These are phyloP conservation scores for Esox masquinongy DNA, from an alignment of 2,797 vertebrate species.

Conservation along the genomic window DNA sequence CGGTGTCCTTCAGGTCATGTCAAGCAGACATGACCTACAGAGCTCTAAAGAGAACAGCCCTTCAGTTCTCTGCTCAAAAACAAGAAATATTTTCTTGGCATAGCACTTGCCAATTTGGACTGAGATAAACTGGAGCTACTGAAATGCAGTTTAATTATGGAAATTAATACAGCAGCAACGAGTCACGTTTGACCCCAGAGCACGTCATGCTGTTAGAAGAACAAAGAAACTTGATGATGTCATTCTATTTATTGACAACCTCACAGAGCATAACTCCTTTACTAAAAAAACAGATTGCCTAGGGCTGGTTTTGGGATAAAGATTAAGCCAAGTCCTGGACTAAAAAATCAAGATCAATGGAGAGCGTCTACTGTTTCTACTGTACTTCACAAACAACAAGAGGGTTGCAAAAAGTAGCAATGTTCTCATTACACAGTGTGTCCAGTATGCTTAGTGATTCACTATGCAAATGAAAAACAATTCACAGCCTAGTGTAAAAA, in stretches of 20 bases:
- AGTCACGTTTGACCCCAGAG: background rate
- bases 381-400: background rate
- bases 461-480: background rate
- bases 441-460: background rate
- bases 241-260: constrained; percentile 37
- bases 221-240: constrained; percentile 7
- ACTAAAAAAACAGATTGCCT: too few species aligned
- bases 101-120: constrained; percentile 8
- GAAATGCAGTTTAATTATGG: background rate
- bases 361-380: background rate
- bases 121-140: constrained; percentile 10
- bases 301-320: too few species aligned
- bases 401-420: background rate
- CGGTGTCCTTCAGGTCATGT: background rate
- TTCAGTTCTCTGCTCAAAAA: background rate
- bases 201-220: constrained; percentile 21
- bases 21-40: constrained; percentile 9
- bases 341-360: background rate
- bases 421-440: background rate
- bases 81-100: constrained; percentile 14
- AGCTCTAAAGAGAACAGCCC: background rate
- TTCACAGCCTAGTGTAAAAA: background rate
- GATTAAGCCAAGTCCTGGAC: too few species aligned
- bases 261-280: constrained; percentile 5
- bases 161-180: constrained; percentile 15